These are phyloP conservation scores for Camponotus vicinus DNA, from an alignment of 1,140 invertebrate genomes.

Conservation along the genomic window DNA sequence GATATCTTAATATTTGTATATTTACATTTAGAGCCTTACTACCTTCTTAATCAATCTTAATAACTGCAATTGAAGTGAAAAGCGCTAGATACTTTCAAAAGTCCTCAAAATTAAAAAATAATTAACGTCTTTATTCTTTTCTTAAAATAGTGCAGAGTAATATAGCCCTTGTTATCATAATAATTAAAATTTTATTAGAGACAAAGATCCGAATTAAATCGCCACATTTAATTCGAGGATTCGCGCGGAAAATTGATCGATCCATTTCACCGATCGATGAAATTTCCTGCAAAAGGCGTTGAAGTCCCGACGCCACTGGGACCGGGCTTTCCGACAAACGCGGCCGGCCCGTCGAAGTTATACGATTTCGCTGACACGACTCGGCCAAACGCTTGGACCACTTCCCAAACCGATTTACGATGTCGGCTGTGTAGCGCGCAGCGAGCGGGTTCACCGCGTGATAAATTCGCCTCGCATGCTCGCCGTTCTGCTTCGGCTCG, in stretches of 20 bases:
- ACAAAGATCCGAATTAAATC: neutral
- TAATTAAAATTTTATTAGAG: neutral
- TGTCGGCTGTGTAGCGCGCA: conserved; percentile 65
- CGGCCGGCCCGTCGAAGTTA: conserved; percentile 69
- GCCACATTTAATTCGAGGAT: neutral
- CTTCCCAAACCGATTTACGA: conserved; percentile 84
- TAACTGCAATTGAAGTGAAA: neutral
- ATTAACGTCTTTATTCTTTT: neutral
- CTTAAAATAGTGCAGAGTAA: neutral
- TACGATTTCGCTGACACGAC: conserved; percentile 81
- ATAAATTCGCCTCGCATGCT: conserved; percentile 65
- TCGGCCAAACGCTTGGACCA: conserved; percentile 81
- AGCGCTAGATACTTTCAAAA: neutral
- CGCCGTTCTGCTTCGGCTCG: conserved; percentile 40
- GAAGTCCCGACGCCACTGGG: conserved; percentile 60
- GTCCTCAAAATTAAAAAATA: neutral
- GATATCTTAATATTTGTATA: too few species aligned
- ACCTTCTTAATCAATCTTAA: neutral
- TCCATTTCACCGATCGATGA: neutral
- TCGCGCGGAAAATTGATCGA: neutral
- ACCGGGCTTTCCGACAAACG: conserved; percentile 30
- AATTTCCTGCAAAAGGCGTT: conserved; percentile 32
- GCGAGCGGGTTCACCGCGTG: conserved; percentile 57
- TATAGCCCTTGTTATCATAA: neutral
- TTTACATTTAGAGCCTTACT: too few species aligned